Percentiles rank a stretch among this genome's conserved stretches.
phyloP scores from a whole-genome alignment of 2,888 invertebrate genomes.

The Ophraella communa region DNA sequence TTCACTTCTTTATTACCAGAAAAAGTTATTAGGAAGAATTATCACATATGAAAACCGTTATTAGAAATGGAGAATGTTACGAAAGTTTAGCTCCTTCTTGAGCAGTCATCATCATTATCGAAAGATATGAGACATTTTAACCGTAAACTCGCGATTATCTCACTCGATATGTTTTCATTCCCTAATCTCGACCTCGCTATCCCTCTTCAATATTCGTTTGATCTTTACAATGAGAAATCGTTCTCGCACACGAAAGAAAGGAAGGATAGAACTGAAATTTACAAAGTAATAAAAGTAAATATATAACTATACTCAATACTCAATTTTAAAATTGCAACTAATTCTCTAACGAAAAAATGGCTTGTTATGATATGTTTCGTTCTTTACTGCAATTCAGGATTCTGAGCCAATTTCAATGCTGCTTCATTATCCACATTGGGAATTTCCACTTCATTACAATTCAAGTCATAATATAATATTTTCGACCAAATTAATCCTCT shows the following conservation, averaged over 20 bases:
- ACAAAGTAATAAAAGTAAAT: too few species aligned
- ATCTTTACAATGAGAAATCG: conserved; percentile 7
- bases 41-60: conserved; percentile 30
- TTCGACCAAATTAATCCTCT: too few species aligned
- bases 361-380: too few species aligned
- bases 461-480: too few species aligned
- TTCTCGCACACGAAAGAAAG: conserved; percentile 5
- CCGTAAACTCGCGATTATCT: conserved; percentile 56
- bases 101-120: conserved; percentile 53
- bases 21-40: conserved; percentile 31
- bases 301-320: too few species aligned
- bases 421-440: too few species aligned
- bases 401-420: too few species aligned
- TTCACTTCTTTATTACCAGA: conserved; percentile 20
- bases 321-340: too few species aligned
- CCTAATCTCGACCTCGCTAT: conserved; percentile 23
- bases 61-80: conserved; percentile 29
- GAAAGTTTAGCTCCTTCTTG: conserved; percentile 34
- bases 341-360: too few species aligned
- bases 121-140: conserved; percentile 50
- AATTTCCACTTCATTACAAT: too few species aligned
- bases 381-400: too few species aligned
- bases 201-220: conserved; percentile 3
- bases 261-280: not conserved
- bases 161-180: conserved; percentile 44